Evolutionary conservation across 2,113 vertebrate genomes (phyloP).

Genomic region (Brachirus orientalis): DNA sequence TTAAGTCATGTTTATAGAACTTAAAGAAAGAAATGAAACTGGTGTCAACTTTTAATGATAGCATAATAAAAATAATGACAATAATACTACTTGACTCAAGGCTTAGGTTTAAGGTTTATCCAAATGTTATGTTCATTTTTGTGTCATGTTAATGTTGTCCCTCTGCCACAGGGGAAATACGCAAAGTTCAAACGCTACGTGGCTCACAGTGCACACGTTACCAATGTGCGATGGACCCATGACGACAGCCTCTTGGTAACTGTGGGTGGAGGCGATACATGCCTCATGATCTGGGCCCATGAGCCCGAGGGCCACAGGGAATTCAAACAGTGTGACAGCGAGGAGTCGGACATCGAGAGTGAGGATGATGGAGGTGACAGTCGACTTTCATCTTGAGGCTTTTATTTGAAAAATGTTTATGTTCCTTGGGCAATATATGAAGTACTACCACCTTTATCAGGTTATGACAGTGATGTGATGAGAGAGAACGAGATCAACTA

Average conservation of each 20-base stretch:
- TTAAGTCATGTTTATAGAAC: too few species aligned
- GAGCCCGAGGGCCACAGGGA: conserved; percentile 89
- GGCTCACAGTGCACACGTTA: conserved; percentile 96
- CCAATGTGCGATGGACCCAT: conserved; percentile 94
- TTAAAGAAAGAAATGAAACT: too few species aligned
- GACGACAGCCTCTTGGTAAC: conserved; percentile 93
- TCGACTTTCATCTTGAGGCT: background rate
- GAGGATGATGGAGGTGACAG: conserved; percentile 94
- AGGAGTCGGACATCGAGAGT: conserved; percentile 96
- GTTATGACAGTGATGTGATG: conserved; percentile 97
- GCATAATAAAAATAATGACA: too few species aligned
- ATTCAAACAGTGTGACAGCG: conserved; percentile 90
- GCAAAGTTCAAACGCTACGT: conserved; percentile 96
- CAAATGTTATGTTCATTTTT: conserved; percentile 55
- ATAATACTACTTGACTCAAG: too few species aligned
- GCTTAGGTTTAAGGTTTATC: conserved; percentile 12
- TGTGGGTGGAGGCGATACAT: conserved; percentile 92
- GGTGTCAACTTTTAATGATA: too few species aligned
- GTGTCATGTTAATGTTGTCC: conserved; percentile 38
- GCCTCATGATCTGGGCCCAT: conserved; percentile 96
- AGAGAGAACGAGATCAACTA: conserved; percentile 97
- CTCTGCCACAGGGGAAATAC: conserved; percentile 88
- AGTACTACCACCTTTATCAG: conserved; percentile 68
- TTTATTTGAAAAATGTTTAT: too few species aligned
- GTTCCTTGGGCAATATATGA: background rate